Conservation (phyloP, 2,888 invertebrate genomes). For the Strigamia maritima region DNA sequence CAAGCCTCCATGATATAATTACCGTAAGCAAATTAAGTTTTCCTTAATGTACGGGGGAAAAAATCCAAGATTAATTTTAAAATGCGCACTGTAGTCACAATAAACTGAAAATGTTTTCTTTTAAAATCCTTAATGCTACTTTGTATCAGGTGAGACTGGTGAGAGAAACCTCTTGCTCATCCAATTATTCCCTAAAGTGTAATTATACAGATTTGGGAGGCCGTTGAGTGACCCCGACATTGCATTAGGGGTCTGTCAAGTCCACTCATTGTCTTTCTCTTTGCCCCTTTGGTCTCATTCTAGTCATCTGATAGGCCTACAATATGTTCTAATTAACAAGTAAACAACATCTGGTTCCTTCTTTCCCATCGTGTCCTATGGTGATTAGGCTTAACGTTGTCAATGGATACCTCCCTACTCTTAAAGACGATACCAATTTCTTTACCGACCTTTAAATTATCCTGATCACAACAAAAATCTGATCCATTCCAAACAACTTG, state of each 20-base stretch:
- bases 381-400: slow-evolving; percentile 32
- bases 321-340: slow-evolving; percentile 34
- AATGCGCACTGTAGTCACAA: background rate
- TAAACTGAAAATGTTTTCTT: background rate
- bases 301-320: slow-evolving; percentile 32
- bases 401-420: slow-evolving; percentile 9
- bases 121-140: slow-evolving; percentile 18
- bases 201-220: slow-evolving; percentile 32
- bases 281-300: slow-evolving; percentile 32
- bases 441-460: background rate
- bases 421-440: slow-evolving; percentile 14
- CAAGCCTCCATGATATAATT: too few species aligned
- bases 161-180: slow-evolving; percentile 8
- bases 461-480: background rate
- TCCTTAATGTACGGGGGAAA: background rate
- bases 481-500: background rate
- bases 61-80: background rate
- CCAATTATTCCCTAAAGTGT: slow-evolving; percentile 34
- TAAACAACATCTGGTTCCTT: slow-evolving; percentile 15
- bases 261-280: slow-evolving; percentile 34
- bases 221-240: slow-evolving; percentile 28
- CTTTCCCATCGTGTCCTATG: slow-evolving; percentile 8
- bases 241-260: slow-evolving; percentile 34
- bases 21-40: background rate
- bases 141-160: slow-evolving; percentile 5